Evolutionary conservation across 2,113 vertebrate genomes (phyloP).

Genomic region (Tringa solitaria): DNA sequence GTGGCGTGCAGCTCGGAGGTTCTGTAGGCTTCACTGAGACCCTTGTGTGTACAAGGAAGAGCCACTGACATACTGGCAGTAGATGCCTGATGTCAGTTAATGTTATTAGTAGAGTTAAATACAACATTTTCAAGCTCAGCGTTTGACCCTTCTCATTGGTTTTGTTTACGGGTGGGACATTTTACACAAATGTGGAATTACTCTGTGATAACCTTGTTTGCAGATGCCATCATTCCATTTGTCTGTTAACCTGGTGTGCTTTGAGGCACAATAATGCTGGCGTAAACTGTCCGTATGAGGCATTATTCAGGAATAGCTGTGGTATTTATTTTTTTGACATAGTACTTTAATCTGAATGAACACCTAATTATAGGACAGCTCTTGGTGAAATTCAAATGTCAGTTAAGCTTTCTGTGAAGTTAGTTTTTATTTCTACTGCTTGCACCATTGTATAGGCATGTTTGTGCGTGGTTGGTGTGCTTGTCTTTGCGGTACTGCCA

Average conservation of each 20-base stretch:
- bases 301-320: background rate
- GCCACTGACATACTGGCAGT: fast-evolving
- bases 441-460: fast-evolving
- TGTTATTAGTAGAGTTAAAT: background rate
- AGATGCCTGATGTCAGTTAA: background rate
- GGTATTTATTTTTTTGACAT: background rate
- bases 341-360: background rate
- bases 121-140: fast-evolving
- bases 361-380: background rate
- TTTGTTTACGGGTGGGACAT: fast-evolving
- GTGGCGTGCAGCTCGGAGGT: background rate
- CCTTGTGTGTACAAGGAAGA: fast-evolving
- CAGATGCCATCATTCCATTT: background rate
- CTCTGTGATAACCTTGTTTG: background rate
- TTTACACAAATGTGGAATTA: background rate
- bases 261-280: background rate
- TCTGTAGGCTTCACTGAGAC: background rate
- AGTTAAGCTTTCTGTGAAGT: background rate
- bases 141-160: background rate
- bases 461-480: background rate
- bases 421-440: background rate
- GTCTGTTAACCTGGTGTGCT: background rate
- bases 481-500: background rate
- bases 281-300: fast-evolving
- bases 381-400: background rate